Base-by-base conservation (phyloP, 2,113 vertebrate genomes). In the Circaetus cinerascens region DNA sequence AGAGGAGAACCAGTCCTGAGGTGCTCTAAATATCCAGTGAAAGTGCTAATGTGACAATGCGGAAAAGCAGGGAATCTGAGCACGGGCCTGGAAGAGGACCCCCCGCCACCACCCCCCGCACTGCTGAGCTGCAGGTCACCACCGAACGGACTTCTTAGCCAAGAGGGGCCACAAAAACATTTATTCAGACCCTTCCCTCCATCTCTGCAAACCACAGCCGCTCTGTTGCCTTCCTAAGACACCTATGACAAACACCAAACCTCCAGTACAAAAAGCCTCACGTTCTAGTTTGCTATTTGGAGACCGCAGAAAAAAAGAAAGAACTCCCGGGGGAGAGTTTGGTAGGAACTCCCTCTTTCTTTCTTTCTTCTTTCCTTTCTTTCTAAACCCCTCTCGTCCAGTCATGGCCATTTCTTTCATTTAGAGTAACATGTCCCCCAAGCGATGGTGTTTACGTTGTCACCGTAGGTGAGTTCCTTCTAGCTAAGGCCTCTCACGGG, bases 1-100 rank as follows among this genome's bases (percentile, higher is more conserved):
- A 97, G 96, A 97, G 96, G 95, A 97, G 96, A 96, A 97, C 89
- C 96, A 95, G 95, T 97, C 97, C 97, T 97, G 97, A 97, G 95
- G 95, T 97, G 96, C 95, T 96, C 95, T 97, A 97, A 96, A 95
- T 95, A 94, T 95, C 88, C 94, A 96, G 96, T 95, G 95, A 97
- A 96, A 97, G 94, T 95, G 94, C 94, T 97, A 96, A 95, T 95
- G 94, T 97, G 94, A 86, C 96, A 96, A 96, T 91, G 89, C 13
- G n/a, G 94, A 95, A 87, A 96, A 95, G 91, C 87, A 85, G 83
- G 88, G 90, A 94, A 94, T 90, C 93, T 94, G 94, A 97, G 95
- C 95, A 97, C 74, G 94, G 92, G 77, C 90, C 95, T 96, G 95
- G 95, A 97, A 95, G 90, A 96, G 92, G 93, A 94, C 36, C 29